These are phyloP conservation scores for Pammene fasciana DNA, from an alignment of 2,888 invertebrate species.

Conservation along the genomic window DNA sequence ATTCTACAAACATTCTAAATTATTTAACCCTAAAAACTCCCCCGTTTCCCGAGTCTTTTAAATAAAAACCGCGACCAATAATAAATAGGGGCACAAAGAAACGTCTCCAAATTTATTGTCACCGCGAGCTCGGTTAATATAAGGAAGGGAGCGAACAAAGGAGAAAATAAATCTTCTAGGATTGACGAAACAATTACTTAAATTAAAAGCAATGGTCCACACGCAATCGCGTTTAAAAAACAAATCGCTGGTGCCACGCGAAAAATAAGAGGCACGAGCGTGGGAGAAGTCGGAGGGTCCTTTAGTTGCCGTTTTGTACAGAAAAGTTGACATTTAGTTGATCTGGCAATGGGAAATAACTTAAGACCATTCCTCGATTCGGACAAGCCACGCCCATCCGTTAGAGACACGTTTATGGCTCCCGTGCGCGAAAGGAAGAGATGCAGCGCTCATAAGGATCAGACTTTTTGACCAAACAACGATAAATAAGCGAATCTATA, in stretches of 20 bases:
- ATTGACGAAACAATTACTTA: slow-evolving; percentile 67
- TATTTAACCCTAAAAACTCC: slow-evolving; percentile 15
- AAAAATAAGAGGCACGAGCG: slow-evolving; percentile 21
- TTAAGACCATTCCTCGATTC: no score
- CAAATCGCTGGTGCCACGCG: slow-evolving; percentile 41
- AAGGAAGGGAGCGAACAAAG: slow-evolving; percentile 45
- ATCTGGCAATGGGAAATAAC: no score
- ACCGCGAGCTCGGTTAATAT: slow-evolving; percentile 33
- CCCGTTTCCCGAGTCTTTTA: slow-evolving; percentile 13
- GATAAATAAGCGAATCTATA: no score
- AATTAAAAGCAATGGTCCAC: slow-evolving; percentile 59
- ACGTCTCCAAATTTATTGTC: slow-evolving; percentile 36
- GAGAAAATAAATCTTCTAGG: slow-evolving; percentile 56
- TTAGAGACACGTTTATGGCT: no score
- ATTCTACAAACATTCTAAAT: not conserved
- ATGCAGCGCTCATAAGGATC: no score
- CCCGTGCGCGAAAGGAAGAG: no score
- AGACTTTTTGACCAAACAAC: no score
- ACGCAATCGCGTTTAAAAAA: slow-evolving; percentile 52
- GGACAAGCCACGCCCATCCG: no score
- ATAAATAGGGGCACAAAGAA: slow-evolving; percentile 37
- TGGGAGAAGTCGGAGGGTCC: not conserved
- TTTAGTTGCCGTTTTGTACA: not conserved
- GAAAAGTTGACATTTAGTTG: no score
- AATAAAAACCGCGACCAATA: slow-evolving; percentile 34